Evolutionary conservation across 2,888 invertebrate species (phyloP), one percentile per base, ranked within the genome.

Genomic region (Amaurobius ferox): DNA sequence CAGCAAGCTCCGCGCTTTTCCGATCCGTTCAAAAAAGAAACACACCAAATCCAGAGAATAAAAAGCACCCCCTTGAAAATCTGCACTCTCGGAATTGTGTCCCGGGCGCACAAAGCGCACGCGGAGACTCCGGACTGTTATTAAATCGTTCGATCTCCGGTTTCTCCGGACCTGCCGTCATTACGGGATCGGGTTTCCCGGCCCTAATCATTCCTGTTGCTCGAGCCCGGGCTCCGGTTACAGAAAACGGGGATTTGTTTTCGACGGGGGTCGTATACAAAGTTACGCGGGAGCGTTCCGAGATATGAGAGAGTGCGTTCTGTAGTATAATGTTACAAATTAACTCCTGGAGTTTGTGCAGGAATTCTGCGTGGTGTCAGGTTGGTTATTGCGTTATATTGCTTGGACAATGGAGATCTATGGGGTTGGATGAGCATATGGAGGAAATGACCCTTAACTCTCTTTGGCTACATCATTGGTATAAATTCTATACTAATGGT

Each of bases 141-240:
- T 86, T 86, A 86, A 86, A 86, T 79, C 86, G 86, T 86, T 68
- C 78, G 68, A 23, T 73, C 79, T 86, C 74, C 79, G 86, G 86
- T 79, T 86, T 86, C 79, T 44, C 32, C 62, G 79, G 73, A 79
- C 86, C 86, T 86, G 79, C 86, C 79, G 86, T 86, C 86, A 86
- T 86, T 86, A 79, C 79, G 74, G 35, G 86, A 79, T 86, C 86
- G 70, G 86, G 86, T 86, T 86, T 79, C 86, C 68, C 28, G 39
- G 44, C 73, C 85, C 79, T 86, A 86, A 86, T 86, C 86, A 86
- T 73, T 86, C 86, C 79, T 86, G 86, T 79, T 86, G 86, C 86
- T 74, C 74, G 48, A 23, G 70, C 32, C 29, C 23, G 44, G n/a
- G 67, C 86, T 86, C 86, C 64, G 73, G 79, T 86, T 86, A 74